phyloP scores from a whole-genome alignment of 2,797 vertebrate species.

The Dicrostonyx torquatus region DNA sequence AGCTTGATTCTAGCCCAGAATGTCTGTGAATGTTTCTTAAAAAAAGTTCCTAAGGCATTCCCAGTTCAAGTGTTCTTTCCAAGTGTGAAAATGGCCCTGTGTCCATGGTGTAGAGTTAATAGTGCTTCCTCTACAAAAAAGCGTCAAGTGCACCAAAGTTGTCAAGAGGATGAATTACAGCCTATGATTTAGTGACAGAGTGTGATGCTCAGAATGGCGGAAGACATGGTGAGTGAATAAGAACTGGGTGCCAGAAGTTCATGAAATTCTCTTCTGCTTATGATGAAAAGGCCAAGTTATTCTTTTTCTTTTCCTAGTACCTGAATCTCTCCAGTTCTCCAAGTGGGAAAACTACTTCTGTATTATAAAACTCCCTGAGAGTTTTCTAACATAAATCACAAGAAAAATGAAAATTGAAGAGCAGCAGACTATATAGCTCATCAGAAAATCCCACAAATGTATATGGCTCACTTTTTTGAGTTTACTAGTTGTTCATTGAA shows the following conservation, averaged over 20 bases:
- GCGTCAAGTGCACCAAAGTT: background rate
- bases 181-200: conserved; percentile 41
- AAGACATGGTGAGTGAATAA: background rate
- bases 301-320: background rate
- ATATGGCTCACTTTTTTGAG: background rate
- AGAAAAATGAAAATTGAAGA: background rate
- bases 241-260: background rate
- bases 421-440: background rate
- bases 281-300: background rate
- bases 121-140: conserved; percentile 37
- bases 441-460: conserved; percentile 8
- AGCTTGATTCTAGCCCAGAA: background rate
- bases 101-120: background rate
- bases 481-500: background rate
- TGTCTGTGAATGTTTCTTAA: background rate
- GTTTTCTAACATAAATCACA: background rate
- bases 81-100: background rate
- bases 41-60: background rate
- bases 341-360: background rate
- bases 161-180: conserved; percentile 25
- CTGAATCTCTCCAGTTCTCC: background rate
- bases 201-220: background rate
- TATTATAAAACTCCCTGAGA: conserved; percentile 24
- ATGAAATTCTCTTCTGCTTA: conserved; percentile 29
- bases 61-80: background rate